These are phyloP conservation scores for Clarias fuscus DNA, from an alignment of 2,797 vertebrate species.

Conservation along the genomic window DNA sequence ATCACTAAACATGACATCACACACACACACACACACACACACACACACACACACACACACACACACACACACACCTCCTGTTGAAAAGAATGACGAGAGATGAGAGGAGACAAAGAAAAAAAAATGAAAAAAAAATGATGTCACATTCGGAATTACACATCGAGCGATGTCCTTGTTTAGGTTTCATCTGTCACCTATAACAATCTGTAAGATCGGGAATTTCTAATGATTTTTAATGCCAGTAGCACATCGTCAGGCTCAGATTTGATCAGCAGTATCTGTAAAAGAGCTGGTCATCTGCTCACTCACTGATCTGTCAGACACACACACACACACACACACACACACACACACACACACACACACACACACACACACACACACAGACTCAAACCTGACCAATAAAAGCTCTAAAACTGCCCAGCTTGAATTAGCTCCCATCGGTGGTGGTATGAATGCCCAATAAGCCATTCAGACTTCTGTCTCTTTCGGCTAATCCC, in stretches of 20 bases:
- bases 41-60: no score
- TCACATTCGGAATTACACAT: constrained; percentile 19
- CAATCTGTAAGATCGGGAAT: neutral
- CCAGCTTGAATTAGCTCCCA: constrained; percentile 24
- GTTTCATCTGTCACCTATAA: neutral
- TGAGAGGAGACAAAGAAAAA: neutral
- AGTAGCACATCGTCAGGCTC: neutral
- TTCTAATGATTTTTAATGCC: neutral
- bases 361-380: constrained; percentile 1
- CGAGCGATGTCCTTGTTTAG: neutral
- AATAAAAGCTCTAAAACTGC: constrained; percentile 35
- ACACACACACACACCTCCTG: neutral
- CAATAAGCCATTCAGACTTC: constrained; percentile 59
- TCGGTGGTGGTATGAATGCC: constrained; percentile 50
- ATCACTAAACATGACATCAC: neutral
- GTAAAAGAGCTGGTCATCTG: constrained; percentile 12
- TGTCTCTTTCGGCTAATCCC: constrained; percentile 60
- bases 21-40: no score
- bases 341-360: constrained; percentile 5
- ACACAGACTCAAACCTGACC: neutral
- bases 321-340: neutral
- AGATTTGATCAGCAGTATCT: constrained; percentile 10
- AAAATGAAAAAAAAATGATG: constrained; percentile 29
- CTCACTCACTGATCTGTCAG: no score
- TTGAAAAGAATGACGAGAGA: constrained; percentile 24